Percentiles rank a stretch among this genome's conserved stretches.
Evolutionary conservation across 2,888 invertebrate species (phyloP).

Genomic region (Lasioglossum villosulum): DNA sequence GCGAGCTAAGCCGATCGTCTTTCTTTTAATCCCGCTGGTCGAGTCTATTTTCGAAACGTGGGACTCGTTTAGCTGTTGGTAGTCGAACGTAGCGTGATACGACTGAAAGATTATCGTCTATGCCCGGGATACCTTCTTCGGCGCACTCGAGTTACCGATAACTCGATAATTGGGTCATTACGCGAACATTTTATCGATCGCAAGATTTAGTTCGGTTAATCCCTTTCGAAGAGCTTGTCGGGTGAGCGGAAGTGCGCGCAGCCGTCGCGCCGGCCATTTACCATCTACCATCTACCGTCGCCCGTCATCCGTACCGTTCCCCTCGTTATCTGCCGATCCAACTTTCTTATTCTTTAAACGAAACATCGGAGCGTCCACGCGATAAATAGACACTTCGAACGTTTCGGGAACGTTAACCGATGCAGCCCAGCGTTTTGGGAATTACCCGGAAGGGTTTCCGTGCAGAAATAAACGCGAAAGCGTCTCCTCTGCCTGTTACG

Average conservation of each 20-base stretch:
- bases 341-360: background rate
- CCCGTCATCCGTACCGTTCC: background rate
- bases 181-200: conserved; percentile 64
- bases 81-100: background rate
- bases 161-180: conserved; percentile 71
- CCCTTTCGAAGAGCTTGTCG: conserved; percentile 42
- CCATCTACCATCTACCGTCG: background rate
- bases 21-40: background rate
- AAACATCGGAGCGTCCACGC: background rate
- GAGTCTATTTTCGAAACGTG: background rate
- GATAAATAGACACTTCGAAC: background rate
- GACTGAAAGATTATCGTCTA: conserved; percentile 10
- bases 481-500: background rate
- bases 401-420: background rate
- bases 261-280: background rate
- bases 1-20: background rate
- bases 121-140: conserved; percentile 7
- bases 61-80: background rate
- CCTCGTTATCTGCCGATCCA: background rate
- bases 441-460: background rate
- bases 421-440: background rate
- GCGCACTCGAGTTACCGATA: conserved; percentile 49
- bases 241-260: conserved; percentile 17
- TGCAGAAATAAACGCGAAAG: background rate
- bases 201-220: conserved; percentile 61